A percentile compares a stretch with the other conserved stretches of the same genome.
Evolutionary conservation across 2,888 invertebrate species (phyloP).

Genomic region (Agrochola litura): DNA sequence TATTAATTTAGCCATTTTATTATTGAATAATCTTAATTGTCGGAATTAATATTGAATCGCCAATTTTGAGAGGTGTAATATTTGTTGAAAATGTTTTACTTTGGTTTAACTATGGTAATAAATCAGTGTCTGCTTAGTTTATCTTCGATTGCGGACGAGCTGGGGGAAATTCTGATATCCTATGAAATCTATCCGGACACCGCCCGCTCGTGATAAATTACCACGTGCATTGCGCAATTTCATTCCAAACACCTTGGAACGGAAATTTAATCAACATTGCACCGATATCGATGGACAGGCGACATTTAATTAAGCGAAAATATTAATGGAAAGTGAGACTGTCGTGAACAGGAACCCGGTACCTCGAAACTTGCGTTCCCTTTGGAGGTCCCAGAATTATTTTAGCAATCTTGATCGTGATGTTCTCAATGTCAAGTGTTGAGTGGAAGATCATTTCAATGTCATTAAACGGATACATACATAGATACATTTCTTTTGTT

Average conservation of each 20-base stretch:
- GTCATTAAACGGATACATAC: constrained; percentile 9
- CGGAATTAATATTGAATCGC: constrained; percentile 1
- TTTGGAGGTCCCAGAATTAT: constrained; percentile 31
- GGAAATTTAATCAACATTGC: constrained; percentile 57
- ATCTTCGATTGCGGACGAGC: constrained; percentile 44
- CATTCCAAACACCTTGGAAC: constrained; percentile 36
- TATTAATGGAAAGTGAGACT: constrained; percentile 32
- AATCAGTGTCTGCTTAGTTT: constrained; percentile 46
- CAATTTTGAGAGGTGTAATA: not conserved
- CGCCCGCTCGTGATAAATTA: constrained; percentile 50
- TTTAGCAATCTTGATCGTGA: constrained; percentile 27
- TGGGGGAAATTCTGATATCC: constrained; percentile 75
- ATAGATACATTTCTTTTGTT: constrained; percentile 15
- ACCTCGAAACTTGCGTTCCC: constrained; percentile 21
- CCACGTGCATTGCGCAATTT: constrained; percentile 46
- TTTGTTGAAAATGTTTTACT: constrained; percentile 23
- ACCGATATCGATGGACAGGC: constrained; percentile 27
- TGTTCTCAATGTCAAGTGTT: constrained; percentile 33
- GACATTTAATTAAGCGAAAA: constrained; percentile 36
- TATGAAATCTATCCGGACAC: constrained; percentile 73
- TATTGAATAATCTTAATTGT: constrained; percentile 13
- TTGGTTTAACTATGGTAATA: constrained; percentile 38
- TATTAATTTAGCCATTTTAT: constrained; percentile 32
- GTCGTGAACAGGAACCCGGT: constrained; percentile 26
- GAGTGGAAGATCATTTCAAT: constrained; percentile 41